phyloP scores from a whole-genome alignment of 2,797 vertebrate species.

The Pseudocheirus occidentalis region DNA sequence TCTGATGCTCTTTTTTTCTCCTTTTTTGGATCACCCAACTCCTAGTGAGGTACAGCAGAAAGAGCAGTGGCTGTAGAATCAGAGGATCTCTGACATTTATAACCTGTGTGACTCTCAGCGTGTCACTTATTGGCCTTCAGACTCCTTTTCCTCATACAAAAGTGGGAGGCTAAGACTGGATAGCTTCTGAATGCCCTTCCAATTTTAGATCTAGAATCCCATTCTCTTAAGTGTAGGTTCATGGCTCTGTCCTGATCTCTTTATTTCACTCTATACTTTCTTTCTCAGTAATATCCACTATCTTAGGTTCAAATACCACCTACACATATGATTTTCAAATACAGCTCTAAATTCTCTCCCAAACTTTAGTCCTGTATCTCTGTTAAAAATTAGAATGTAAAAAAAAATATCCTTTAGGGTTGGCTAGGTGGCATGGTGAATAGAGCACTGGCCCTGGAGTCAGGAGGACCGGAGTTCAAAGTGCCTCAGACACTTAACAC shows the following conservation, averaged over 20 bases:
- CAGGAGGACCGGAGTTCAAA: too few species aligned
- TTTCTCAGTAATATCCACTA: neutral
- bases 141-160: neutral
- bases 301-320: neutral
- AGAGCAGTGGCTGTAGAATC: neutral
- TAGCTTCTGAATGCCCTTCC: neutral
- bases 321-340: neutral
- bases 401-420: too few species aligned
- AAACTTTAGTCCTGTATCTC: neutral
- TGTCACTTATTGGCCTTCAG: neutral
- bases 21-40: neutral
- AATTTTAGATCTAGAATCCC: neutral
- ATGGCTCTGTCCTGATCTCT: neutral
- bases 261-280: neutral
- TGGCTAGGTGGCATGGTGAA: too few species aligned
- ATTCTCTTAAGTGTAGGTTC: neutral
- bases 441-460: too few species aligned
- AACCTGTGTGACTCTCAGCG: neutral
- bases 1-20: neutral
- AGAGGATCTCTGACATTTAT: neutral
- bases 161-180: neutral
- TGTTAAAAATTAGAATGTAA: neutral
- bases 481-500: too few species aligned
- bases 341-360: neutral
- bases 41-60: neutral